Evolutionary conservation across 92 coral and sea anemone genomes (phyloP), one percentile per base, ranked within the genome.

Genomic region (Paragorgia papillata): DNA sequence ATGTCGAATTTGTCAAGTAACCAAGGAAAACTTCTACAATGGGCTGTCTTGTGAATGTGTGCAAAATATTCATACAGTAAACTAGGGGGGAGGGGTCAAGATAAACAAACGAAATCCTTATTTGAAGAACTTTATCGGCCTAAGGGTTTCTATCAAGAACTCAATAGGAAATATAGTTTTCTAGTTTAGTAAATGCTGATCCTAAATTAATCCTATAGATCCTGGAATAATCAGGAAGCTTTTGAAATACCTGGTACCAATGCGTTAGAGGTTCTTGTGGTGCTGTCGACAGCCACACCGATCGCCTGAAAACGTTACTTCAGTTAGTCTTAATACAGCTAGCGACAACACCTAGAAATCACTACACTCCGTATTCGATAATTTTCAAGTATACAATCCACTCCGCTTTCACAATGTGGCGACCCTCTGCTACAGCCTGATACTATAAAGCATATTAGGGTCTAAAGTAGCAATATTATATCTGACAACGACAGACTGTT

Each of bases 261-360:
- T 94, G 98, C 4, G 98, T 94, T 9, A 94, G 88, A 49, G 98
- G 98, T 43, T 94, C 98, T 74, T 94, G 97, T 49, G 98, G 98
- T 35, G 98, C 97, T 15, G 98, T 94, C 3, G 98, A 94, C 33
- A 94, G 84, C 98, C 98, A 94, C 19, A 94, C 95, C 46, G 98
- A 92, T 49, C 76, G 51, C 73, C 98, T 94, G 77, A 26, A 6
- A 71, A 57, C 57, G 77, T 70, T 70, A 70, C 31, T 55, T 70
- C 53, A 33, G 51, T 70, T 70, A 70, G 77, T 70, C 57, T 68
- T 15, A n/a, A n/a, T n/a, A 70, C 75, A 48, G n/a, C 57, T 40
- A 48, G 57, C 75, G 33, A 43, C 57, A 27, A 44, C 35, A 39
- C 37, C 59, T 49, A 26, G 30, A 21, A 46, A 46, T 46, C 53